phyloP scores from a whole-genome alignment of 2,113 vertebrate genomes.

The Trematomus loennbergii region DNA sequence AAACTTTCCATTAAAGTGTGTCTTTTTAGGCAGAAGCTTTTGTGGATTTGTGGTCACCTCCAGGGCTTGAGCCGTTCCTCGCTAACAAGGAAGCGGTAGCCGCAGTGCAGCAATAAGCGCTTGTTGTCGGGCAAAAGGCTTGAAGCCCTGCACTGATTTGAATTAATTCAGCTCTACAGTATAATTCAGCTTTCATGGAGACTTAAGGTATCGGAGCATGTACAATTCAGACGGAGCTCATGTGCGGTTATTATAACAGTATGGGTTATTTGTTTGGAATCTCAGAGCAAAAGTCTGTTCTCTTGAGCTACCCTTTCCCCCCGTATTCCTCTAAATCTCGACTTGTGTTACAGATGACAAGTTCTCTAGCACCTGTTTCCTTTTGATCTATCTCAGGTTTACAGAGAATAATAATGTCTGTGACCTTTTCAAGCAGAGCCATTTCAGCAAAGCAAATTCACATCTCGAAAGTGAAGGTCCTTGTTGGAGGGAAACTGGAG shows the following conservation, averaged over 20 bases:
- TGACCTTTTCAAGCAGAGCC: conserved; percentile 23
- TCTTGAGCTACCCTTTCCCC: neutral
- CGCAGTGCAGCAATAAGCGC: neutral
- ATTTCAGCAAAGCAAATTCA: conserved; percentile 9
- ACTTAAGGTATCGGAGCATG: conserved; percentile 13
- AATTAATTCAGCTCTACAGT: conserved; percentile 6
- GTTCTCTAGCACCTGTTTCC: conserved; percentile 50
- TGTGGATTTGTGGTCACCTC: conserved; percentile 1
- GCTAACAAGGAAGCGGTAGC: conserved; percentile 6
- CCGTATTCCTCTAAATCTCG: neutral
- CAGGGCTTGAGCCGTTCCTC: neutral
- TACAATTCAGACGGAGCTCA: conserved; percentile 1
- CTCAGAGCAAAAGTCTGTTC: conserved; percentile 9
- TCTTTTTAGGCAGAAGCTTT: neutral
- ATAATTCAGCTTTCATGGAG: conserved; percentile 25
- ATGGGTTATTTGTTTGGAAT: neutral
- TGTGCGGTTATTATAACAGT: conserved; percentile 17
- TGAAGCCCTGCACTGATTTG: neutral
- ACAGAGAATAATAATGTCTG: conserved; percentile 59
- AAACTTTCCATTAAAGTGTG: neutral
- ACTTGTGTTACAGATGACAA: conserved; percentile 45
- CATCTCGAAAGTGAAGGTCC: conserved; percentile 16
- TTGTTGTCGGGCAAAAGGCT: neutral
- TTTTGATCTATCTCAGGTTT: conserved; percentile 46
- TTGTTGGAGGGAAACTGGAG: conserved; percentile 23